Percentiles rank a stretch among this genome's conserved stretches.
Evolutionary conservation across 2,113 vertebrate genomes (phyloP).

Genomic region (Helogale parvula): DNA sequence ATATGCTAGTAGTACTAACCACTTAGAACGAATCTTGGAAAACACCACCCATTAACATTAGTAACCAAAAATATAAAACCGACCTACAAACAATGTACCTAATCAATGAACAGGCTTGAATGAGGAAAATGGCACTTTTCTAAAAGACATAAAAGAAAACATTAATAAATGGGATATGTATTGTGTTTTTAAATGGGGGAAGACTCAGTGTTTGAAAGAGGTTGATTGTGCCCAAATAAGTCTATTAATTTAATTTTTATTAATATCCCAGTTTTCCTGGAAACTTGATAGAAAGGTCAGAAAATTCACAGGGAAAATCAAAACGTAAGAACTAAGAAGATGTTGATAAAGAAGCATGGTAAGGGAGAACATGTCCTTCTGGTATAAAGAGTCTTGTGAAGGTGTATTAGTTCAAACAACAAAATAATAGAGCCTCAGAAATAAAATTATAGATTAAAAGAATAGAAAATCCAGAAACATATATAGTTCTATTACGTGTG

Average conservation of each 20-base stretch:
- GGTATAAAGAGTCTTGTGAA: not conserved
- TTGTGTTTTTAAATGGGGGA: not conserved
- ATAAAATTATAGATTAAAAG: not conserved
- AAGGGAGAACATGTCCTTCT: not conserved
- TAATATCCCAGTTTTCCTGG: not conserved
- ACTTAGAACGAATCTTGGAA: conserved; percentile 9
- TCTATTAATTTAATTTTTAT: not conserved
- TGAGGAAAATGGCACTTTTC: not conserved
- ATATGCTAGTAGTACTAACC: not conserved
- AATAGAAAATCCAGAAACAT: not conserved
- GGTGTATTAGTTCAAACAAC: not conserved
- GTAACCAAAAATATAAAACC: not conserved
- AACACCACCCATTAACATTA: not conserved
- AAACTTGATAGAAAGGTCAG: not conserved
- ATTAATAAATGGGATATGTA: not conserved
- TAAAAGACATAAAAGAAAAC: not conserved
- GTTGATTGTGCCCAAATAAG: not conserved
- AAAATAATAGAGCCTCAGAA: not conserved
- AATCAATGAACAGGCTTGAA: not conserved
- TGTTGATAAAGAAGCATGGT: not conserved
- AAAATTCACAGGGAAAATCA: not conserved
- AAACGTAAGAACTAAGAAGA: not conserved
- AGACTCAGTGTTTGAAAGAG: not conserved
- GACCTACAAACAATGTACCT: not conserved
- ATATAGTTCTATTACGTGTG: not conserved